Conservation (phyloP, 2,888 invertebrate genomes). For the Blera fallax region DNA sequence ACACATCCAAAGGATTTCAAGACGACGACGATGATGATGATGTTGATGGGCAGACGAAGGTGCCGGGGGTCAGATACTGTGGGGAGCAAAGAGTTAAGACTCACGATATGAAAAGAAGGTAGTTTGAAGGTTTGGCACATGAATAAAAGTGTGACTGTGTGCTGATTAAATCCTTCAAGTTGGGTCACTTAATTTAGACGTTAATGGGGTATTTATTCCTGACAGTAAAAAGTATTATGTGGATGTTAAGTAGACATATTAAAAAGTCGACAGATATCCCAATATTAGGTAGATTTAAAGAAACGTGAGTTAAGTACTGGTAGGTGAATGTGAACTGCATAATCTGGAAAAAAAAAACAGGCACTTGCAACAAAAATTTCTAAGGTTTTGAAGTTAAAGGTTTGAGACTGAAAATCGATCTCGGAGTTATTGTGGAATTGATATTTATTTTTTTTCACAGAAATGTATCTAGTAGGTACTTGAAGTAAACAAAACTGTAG, state of each 20-base stretch:
- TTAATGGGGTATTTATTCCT: slow-evolving; percentile 49
- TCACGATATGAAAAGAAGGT: slow-evolving; percentile 29
- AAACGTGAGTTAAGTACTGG: neutral
- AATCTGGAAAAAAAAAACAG: too few species aligned
- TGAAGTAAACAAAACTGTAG: too few species aligned
- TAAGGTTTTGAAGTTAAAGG: too few species aligned
- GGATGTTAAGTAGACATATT: slow-evolving; percentile 4
- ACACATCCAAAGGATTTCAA: slow-evolving; percentile 63
- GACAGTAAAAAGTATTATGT: slow-evolving; percentile 46
- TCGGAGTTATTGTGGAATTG: too few species aligned
- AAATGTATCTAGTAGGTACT: too few species aligned
- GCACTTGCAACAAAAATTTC: too few species aligned
- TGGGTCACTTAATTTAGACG: slow-evolving; percentile 59
- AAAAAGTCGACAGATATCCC: neutral
- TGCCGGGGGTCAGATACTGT: slow-evolving; percentile 19
- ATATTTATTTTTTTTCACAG: too few species aligned
- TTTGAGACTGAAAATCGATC: too few species aligned
- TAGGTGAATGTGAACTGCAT: neutral
- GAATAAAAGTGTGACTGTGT: slow-evolving; percentile 13
- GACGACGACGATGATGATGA: slow-evolving; percentile 10
- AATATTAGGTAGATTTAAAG: neutral
- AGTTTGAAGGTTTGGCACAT: slow-evolving; percentile 13
- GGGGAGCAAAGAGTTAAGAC: slow-evolving; percentile 31
- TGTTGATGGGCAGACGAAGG: slow-evolving; percentile 23
- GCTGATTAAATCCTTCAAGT: slow-evolving; percentile 41